These are phyloP conservation scores for Botrylloides violaceus DNA, from an alignment of 23 tunicate genomes.

Conservation along the genomic window DNA sequence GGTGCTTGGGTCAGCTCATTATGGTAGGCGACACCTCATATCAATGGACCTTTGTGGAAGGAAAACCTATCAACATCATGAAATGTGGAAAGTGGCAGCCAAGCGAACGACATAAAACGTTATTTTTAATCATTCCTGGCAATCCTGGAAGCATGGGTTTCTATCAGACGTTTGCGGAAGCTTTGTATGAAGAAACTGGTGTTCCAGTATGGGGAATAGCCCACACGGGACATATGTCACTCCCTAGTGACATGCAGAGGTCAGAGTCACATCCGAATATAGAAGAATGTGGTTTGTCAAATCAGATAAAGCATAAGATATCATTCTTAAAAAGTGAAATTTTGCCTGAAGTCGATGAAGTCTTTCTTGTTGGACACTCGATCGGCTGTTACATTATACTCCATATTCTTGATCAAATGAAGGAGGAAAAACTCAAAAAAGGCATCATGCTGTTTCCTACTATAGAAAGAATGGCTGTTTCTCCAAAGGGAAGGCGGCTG, in stretches of 20 bases:
- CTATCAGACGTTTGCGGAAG: slow-evolving; percentile 67
- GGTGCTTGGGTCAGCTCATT: too few relatives aligned
- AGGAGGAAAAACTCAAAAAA: slow-evolving; percentile 22
- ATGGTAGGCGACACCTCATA: not conserved
- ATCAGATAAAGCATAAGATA: slow-evolving; percentile 67
- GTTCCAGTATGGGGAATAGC: slow-evolving; percentile 73
- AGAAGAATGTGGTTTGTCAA: slow-evolving; percentile 45
- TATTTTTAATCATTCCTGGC: slow-evolving; percentile 73
- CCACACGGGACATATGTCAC: slow-evolving; percentile 65
- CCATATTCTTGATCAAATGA: slow-evolving; percentile 58
- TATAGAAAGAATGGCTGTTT: slow-evolving; percentile 51
- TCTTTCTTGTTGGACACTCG: slow-evolving; percentile 81
- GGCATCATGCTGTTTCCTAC: slow-evolving; percentile 82
- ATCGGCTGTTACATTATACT: slow-evolving; percentile 88
- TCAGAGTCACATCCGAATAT: slow-evolving; percentile 32
- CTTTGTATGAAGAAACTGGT: slow-evolving; percentile 22
- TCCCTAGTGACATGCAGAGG: not conserved
- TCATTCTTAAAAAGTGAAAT: slow-evolving; percentile 42
- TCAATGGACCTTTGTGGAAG: slow-evolving; percentile 1
- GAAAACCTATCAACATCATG: slow-evolving; percentile 3
- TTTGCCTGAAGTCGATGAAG: slow-evolving; percentile 49
- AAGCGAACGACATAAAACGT: not conserved
- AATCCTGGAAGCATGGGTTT: slow-evolving; percentile 84
- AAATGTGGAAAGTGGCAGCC: slow-evolving; percentile 9
- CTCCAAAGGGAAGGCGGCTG: slow-evolving; percentile 68